phyloP scores from a whole-genome alignment of 2,888 invertebrate species.

The Papilio protenor region DNA sequence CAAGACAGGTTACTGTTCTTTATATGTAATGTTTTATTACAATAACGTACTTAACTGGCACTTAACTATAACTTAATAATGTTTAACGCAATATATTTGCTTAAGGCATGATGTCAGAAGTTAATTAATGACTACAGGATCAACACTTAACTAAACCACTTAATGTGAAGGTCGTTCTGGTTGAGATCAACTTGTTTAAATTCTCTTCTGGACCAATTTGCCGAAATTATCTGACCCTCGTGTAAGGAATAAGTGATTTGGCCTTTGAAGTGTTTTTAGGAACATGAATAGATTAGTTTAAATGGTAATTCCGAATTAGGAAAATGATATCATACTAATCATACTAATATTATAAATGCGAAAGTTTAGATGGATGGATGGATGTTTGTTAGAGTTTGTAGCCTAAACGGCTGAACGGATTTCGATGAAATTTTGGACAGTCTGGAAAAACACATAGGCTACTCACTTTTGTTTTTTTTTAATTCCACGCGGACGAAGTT shows the following conservation, averaged over 20 bases:
- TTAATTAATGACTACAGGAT: not conserved
- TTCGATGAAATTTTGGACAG: too few relatives aligned
- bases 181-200: not conserved
- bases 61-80: not conserved
- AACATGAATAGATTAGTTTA: not conserved
- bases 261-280: not conserved
- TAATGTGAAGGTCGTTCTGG: constrained; percentile 8
- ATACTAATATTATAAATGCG: too few relatives aligned
- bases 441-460: too few relatives aligned
- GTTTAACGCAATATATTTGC: not conserved
- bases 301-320: not conserved
- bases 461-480: too few relatives aligned
- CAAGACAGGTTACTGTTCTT: too few relatives aligned
- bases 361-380: too few relatives aligned
- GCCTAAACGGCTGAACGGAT: too few relatives aligned
- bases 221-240: not conserved
- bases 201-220: constrained; percentile 17
- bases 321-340: too few relatives aligned
- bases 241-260: not conserved
- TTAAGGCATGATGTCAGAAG: constrained; percentile 15
- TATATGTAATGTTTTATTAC: not conserved
- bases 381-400: too few relatives aligned
- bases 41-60: not conserved
- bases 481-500: too few relatives aligned
- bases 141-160: not conserved